These are phyloP conservation scores for Myopa testacea DNA, from an alignment of 2,888 invertebrate species.

Conservation along the genomic window DNA sequence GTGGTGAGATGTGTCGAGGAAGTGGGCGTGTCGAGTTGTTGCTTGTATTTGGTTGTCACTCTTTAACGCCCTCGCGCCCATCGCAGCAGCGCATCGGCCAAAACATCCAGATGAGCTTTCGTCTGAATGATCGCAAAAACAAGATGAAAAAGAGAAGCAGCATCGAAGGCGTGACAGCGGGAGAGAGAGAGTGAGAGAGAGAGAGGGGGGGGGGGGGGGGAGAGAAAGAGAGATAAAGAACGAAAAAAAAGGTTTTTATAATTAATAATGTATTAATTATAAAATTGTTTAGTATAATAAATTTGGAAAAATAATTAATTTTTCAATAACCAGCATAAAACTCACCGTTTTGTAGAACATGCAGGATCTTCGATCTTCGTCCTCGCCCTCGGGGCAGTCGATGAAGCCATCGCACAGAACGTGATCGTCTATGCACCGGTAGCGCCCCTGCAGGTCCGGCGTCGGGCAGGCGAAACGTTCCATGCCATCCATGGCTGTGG, in stretches of 20 bases:
- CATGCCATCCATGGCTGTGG: slow-evolving; percentile 92
- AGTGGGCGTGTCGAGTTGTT: slow-evolving; percentile 38
- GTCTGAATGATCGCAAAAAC: slow-evolving; percentile 75
- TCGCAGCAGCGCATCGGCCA: slow-evolving; percentile 92
- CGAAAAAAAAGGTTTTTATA: background rate
- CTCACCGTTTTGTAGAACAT: slow-evolving; percentile 98
- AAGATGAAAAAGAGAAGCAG: too few species aligned
- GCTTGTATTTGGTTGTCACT: slow-evolving; percentile 1
- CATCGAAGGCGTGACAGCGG: too few species aligned
- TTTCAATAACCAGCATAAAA: slow-evolving; percentile 43
- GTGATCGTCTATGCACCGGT: slow-evolving; percentile 95
- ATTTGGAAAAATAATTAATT: background rate
- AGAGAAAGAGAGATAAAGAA: slow-evolving; percentile 18
- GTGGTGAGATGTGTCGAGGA: slow-evolving; percentile 28
- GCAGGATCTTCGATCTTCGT: slow-evolving; percentile 92
- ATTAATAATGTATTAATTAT: background rate
- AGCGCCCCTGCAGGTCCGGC: slow-evolving; percentile 90
- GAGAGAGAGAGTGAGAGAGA: too few species aligned
- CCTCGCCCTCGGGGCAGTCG: slow-evolving; percentile 93
- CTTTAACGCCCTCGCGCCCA: slow-evolving; percentile 93
- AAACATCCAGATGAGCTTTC: slow-evolving; percentile 93
- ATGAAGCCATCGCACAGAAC: slow-evolving; percentile 94
- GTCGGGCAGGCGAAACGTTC: slow-evolving; percentile 94
- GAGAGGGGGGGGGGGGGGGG: too few species aligned
- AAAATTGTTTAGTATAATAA: background rate